Evolutionary conservation across 2,888 invertebrate species (phyloP), one percentile per base, ranked within the genome.

Genomic region (Pammene fasciana): DNA sequence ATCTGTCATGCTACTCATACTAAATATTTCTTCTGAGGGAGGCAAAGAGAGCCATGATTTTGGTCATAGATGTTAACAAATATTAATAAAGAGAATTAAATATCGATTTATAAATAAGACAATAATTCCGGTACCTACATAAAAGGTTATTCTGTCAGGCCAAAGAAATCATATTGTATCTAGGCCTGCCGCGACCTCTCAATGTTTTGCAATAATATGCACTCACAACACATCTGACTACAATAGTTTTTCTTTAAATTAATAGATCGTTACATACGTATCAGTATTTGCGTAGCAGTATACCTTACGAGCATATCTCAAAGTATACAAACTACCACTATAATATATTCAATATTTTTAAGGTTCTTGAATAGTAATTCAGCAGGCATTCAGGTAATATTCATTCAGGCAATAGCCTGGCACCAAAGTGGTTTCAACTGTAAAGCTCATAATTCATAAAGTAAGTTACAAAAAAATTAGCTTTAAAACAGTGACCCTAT

Each of bases 121-220:
- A 83, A 83, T 83, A 83, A 83, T 74, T 73, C 73, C 72, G 75
- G 71, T 72, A 73, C 72, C 71, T 67, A 68, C 67, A 71, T 26
- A 34, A 54, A 34, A 67, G 67, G 74, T 73, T 70, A 67, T 72
- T 26, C 26, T 72, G 70, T 70, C 59, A 66, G 70, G 56, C 45
- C 55, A 64, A 26, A 57, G 55, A 36, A 36, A 55, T n/a, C 36
- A 55, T n/a, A 9, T 38, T 38, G 9, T 38, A 38, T 6, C 38
- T 38, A 38, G 0, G 26, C 38, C 8, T 9, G 18, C 18, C 18
- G 18, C 11, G 18, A 50, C 50, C 11, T 13, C 18, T 26, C 9
- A 16, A 26, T 11, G 5, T 50, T 3, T 26, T 26, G 26, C 26
- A 26, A 26, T 26, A 26, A 2, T 7, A 9, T 38, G 38, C 38